Evolutionary conservation across 2,797 vertebrate species (phyloP), one percentile per base, ranked within the genome.

Genomic region (Ateles fusciceps): DNA sequence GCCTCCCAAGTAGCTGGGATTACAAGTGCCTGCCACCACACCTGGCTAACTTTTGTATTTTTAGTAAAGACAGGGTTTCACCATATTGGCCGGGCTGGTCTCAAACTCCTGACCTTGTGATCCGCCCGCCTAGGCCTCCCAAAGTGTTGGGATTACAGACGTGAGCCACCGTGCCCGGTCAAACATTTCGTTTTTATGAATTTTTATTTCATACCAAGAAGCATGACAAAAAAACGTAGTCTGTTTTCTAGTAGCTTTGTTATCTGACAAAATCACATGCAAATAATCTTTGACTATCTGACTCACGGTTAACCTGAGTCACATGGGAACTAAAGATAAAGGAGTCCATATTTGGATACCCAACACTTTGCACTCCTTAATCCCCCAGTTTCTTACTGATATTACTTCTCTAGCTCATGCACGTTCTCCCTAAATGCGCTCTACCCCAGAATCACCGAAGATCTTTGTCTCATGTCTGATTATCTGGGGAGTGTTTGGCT

Each of bases 131-230:
- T 55, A 0, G 1, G 21, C 21, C 21, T 22, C 52, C 52, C 52
- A 22, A 55, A 55, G 52, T 22, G 52, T 22, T 55, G 52, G 7
- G 52, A 55, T 55, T 55, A 55, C 1, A 55, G 52, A 7, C 52
- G 1, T 22, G 52, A 55, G 52, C 21, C 52, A 22, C 52, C 1
- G 2, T 2, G 1, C 52, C 52, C 1, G 2, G 7, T 7, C 52
- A 95, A 44, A 48, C 57, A 19, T 75, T 61, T 89, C 46, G 8
- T 91, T 86, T 88, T 85, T 48, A 55, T 55, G 30, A 81, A 84
- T 52, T 95, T 93, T 79, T 76, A 92, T 95, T 93, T 95, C 55
- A 87, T 80, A 88, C 30, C 64, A 86, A 91, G 86, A 96, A 85
- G 22, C 15, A 39, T 74, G 33, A 75, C 22, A 79, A 84, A 75